phyloP scores from a whole-genome alignment of 2,113 vertebrate genomes.

The Mixornis gularis region DNA sequence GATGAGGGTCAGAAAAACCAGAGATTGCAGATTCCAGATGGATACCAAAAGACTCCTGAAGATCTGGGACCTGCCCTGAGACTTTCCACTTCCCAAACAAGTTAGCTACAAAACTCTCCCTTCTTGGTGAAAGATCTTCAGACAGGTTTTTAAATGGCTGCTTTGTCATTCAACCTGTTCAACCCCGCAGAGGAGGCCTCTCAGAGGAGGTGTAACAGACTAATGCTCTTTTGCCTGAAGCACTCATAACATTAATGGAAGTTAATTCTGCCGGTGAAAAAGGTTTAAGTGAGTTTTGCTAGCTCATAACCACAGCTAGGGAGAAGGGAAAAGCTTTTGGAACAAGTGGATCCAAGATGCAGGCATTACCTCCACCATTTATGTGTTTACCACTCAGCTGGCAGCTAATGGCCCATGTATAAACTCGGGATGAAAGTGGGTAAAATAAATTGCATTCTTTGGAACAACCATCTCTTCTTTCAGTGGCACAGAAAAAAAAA shows the following conservation, averaged over 20 bases:
- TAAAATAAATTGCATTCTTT: conserved; percentile 25
- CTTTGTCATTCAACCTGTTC: conserved; percentile 38
- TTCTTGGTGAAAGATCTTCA: conserved; percentile 14
- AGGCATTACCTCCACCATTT: conserved; percentile 27
- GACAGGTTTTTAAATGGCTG: conserved; percentile 9
- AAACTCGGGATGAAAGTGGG: conserved; percentile 15
- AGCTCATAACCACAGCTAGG: conserved; percentile 6
- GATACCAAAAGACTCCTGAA: neutral
- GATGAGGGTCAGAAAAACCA: neutral
- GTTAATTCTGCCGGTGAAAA: conserved; percentile 40
- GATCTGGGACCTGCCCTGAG: neutral
- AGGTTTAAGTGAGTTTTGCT: conserved; percentile 36
- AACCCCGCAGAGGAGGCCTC: neutral
- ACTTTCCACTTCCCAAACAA: neutral
- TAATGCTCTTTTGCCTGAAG: conserved; percentile 35
- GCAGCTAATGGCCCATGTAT: conserved; percentile 28
- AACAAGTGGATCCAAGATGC: neutral
- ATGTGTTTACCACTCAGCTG: conserved; percentile 44
- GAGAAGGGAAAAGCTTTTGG: conserved; percentile 35
- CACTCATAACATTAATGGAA: conserved; percentile 30
- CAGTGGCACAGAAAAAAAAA: conserved; percentile 1
- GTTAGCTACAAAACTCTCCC: neutral
- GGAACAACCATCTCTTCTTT: neutral
- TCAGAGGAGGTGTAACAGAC: conserved; percentile 34
- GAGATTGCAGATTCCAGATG: neutral